Conservation (phyloP, 2,113 vertebrate genomes). For the Ageneiosus marmoratus region DNA sequence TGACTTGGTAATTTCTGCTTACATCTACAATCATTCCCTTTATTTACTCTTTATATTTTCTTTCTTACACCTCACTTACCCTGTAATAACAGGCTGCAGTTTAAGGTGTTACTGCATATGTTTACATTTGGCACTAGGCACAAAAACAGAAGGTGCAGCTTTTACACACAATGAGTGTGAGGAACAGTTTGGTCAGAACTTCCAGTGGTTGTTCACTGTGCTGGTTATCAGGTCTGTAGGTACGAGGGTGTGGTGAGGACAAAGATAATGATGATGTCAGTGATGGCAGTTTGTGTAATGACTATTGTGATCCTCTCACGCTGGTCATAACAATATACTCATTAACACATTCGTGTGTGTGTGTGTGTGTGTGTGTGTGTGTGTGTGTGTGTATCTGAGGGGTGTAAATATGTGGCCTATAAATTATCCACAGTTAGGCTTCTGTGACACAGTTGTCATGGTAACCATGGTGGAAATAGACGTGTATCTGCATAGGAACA, state of each 20-base stretch:
- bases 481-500: conserved; percentile 74
- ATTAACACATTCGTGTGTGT: background rate
- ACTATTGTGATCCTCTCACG: background rate
- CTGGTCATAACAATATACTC: background rate
- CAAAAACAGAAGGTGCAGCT: too few relatives aligned
- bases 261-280: background rate
- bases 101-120: too few relatives aligned
- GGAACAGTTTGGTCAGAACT: background rate
- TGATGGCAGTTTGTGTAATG: background rate
- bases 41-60: too few relatives aligned
- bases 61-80: too few relatives aligned
- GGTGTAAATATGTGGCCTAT: conserved; percentile 63
- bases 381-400: conserved; percentile 13
- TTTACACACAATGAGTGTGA: background rate
- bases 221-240: background rate
- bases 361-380: conserved; percentile 27
- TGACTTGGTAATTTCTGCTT: too few relatives aligned
- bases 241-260: background rate
- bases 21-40: too few relatives aligned
- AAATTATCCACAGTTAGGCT: conserved; percentile 76
- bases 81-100: too few relatives aligned
- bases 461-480: conserved; percentile 79
- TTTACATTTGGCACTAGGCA: background rate
- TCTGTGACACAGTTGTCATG: conserved; percentile 78
- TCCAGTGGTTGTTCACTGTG: background rate